A percentile compares a stretch with the other conserved stretches of the same genome.
phyloP scores from a whole-genome alignment of 64 coral and sea anemone species.

The Montipora cactus region DNA sequence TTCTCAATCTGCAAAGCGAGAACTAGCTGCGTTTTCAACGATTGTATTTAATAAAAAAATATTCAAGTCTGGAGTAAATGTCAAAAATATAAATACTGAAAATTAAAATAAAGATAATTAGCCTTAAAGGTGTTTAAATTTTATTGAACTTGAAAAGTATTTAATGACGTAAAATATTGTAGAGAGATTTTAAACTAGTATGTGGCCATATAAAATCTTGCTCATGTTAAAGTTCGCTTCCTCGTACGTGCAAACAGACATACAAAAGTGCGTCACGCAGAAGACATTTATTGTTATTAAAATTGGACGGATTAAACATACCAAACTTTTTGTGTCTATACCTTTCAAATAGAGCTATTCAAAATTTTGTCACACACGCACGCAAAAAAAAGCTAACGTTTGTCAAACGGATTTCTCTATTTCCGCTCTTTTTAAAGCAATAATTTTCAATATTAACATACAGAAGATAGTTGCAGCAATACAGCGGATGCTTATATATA shows the following conservation, averaged over 20 bases:
- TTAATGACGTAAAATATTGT: neutral
- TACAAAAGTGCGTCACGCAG: conserved; percentile 4
- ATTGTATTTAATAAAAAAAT: neutral
- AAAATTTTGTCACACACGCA: neutral
- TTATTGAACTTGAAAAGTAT: neutral
- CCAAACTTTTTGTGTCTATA: neutral
- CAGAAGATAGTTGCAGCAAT: neutral
- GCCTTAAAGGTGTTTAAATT: neutral
- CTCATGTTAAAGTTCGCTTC: neutral
- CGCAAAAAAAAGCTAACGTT: neutral
- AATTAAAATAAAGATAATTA: neutral
- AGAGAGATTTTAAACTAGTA: neutral
- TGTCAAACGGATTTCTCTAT: neutral
- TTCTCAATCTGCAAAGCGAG: neutral
- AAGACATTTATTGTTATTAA: conserved; percentile 7
- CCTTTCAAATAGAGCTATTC: neutral
- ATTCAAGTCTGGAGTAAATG: neutral
- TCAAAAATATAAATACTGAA: neutral
- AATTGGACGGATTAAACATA: neutral
- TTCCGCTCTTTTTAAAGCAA: neutral
- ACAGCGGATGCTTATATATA: neutral
- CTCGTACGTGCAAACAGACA: neutral
- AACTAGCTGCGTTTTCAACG: too few relatives aligned
- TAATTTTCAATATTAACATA: neutral
- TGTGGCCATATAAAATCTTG: neutral